A percentile compares a stretch with the other conserved stretches of the same genome.
Evolutionary conservation across 2,113 vertebrate genomes (phyloP).

Genomic region (Calyptomena viridis): DNA sequence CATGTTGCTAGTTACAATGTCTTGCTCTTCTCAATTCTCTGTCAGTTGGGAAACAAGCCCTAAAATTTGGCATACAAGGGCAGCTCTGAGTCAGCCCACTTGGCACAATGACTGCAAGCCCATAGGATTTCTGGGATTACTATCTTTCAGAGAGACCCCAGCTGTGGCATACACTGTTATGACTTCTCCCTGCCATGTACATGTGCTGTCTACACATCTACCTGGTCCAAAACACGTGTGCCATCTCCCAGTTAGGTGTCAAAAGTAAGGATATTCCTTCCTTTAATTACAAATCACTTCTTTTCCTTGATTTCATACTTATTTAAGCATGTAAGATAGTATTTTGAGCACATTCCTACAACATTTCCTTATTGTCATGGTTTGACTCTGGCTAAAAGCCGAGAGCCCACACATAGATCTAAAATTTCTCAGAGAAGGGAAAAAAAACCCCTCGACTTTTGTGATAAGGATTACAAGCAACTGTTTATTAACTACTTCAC

Average conservation of each 20-base stretch:
- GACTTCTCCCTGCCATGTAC: background rate
- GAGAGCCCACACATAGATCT: too few species aligned
- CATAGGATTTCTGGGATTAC: slow-evolving; percentile 46
- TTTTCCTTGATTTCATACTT: background rate
- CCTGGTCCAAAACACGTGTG: background rate
- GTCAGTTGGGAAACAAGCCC: background rate
- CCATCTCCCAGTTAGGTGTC: background rate
- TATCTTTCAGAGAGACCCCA: slow-evolving; percentile 25
- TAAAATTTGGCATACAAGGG: slow-evolving; percentile 12
- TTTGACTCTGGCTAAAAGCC: too few species aligned
- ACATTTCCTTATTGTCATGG: background rate
- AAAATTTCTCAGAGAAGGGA: too few species aligned
- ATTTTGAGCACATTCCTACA: background rate
- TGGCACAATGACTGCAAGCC: slow-evolving; percentile 15
- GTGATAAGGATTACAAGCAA: too few species aligned
- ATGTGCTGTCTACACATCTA: background rate
- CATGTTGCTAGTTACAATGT: background rate
- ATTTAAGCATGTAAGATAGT: background rate
- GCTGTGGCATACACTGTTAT: background rate
- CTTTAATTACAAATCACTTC: background rate
- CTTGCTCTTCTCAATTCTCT: background rate
- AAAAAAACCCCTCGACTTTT: too few species aligned
- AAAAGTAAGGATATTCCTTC: background rate
- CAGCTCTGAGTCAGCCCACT: slow-evolving; percentile 28
- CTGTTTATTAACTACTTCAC: too few species aligned